Base-by-base conservation (phyloP, 2,797 vertebrate genomes). In the Esox masquinongy region DNA sequence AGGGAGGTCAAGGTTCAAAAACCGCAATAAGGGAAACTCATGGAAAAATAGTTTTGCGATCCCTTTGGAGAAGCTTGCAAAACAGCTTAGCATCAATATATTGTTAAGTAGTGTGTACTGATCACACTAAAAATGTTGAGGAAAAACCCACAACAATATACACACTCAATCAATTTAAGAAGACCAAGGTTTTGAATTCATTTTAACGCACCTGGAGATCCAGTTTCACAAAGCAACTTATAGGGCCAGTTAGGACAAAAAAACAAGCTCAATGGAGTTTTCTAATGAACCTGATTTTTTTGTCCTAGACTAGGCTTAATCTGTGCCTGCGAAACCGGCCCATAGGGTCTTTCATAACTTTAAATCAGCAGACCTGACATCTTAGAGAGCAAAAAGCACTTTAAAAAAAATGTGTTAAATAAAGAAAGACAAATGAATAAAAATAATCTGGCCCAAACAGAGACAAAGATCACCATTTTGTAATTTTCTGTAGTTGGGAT, bases 1-100 rank as follows among this genome's bases (percentile, higher is more conserved):
- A 73, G 89, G 77, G 34, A 73, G 43, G 81, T 78, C 24, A 36
- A 76, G 77, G 36, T 1, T 47, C 43, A 47, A 47, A 3, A 79
- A 67, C 53, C 76, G 74, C 77, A 80, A 88, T 77, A 87, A 89
- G 36, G 89, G 92, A 90, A 82, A 36, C 80, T 89, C 85, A 88
- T 80, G 81, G 92, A 85, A 78, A 90, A 91, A 90, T 92, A 87
- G 83, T 92, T 95, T 93, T 92, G 87, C 88, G 87, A 90, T 90
- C 86, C 88, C 82, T 85, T 90, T 90, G 87, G 86, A 88, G 8
- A 77, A 85, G 61, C 85, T 88, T 81, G 90, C 78, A 88, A 88
- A 24, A 89, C 85, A 76, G 83, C 75, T 84, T 91, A 94, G 76
- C 78, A 83, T 84, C 78, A 85, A 86, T 86, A 88, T 79, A 89